A percentile compares a stretch with the other conserved stretches of the same genome.
phyloP scores from a whole-genome alignment of 2,113 vertebrate species.

The Nerophis lumbriciformis region DNA sequence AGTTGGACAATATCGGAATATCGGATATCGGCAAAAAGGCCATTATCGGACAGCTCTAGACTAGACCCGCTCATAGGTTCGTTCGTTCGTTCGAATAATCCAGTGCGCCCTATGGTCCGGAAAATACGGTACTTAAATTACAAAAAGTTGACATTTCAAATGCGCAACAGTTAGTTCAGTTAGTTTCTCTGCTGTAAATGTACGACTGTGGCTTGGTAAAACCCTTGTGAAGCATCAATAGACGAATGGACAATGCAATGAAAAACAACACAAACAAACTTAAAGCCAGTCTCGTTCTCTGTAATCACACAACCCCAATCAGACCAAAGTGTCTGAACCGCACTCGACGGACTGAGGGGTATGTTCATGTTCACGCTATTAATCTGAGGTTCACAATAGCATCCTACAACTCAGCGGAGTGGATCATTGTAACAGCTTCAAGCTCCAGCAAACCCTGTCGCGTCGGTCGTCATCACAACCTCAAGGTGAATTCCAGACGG shows the following conservation, averaged over 20 bases:
- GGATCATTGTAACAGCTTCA: conserved; percentile 43
- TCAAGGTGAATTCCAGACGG: conserved; percentile 12
- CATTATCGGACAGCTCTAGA: too few relatives aligned
- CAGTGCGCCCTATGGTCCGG: too few relatives aligned
- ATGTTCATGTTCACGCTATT: conserved; percentile 33
- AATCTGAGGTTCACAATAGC: conserved; percentile 49
- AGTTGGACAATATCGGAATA: too few relatives aligned
- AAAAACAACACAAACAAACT: conserved; percentile 2
- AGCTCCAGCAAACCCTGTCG: conserved; percentile 22
- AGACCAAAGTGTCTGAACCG: conserved; percentile 22
- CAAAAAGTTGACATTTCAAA: too few relatives aligned
- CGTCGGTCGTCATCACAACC: conserved; percentile 10
- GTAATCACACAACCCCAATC: conserved; percentile 1
- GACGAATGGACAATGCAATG: neutral
- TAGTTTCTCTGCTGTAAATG: too few relatives aligned
- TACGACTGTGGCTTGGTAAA: conserved; percentile 3
- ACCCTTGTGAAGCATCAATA: neutral
- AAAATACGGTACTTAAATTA: too few relatives aligned
- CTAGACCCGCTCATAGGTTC: too few relatives aligned
- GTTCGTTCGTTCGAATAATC: too few relatives aligned
- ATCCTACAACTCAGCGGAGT: conserved; percentile 43
- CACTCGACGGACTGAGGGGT: conserved; percentile 26
- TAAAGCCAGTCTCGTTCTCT: neutral
- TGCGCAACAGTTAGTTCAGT: too few relatives aligned
- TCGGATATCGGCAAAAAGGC: too few relatives aligned